A percentile compares a stretch with the other conserved stretches of the same genome.
Conservation (phyloP, 2,888 invertebrate genomes). For the Erynnis tages region DNA sequence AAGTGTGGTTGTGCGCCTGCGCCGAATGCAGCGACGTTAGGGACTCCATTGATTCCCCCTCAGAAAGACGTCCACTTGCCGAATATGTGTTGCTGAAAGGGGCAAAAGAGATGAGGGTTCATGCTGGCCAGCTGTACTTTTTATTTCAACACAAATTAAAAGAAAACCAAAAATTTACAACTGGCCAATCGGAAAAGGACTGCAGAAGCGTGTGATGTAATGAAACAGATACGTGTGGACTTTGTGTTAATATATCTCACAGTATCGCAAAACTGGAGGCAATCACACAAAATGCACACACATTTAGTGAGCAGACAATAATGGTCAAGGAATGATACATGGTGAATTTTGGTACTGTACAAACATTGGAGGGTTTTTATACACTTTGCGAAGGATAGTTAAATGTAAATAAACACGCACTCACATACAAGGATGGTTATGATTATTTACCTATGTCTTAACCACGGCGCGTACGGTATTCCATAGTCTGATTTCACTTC, state of each 20-base stretch:
- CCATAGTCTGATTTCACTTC: slow-evolving; percentile 89
- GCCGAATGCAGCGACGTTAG: slow-evolving; percentile 90
- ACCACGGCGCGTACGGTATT: slow-evolving; percentile 92
- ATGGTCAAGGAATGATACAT: slow-evolving; percentile 35
- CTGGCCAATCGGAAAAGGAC: slow-evolving; percentile 56
- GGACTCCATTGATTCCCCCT: slow-evolving; percentile 94
- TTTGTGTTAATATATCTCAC: slow-evolving; percentile 35
- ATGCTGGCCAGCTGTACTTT: slow-evolving; percentile 39
- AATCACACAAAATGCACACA: slow-evolving; percentile 44
- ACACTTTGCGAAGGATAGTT: slow-evolving; percentile 31
- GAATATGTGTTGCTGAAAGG: slow-evolving; percentile 86
- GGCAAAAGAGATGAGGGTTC: slow-evolving; percentile 60
- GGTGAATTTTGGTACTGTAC: slow-evolving; percentile 42
- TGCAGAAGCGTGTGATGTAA: slow-evolving; percentile 55
- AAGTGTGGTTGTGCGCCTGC: slow-evolving; percentile 86
- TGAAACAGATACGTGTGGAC: slow-evolving; percentile 33
- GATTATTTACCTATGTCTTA: slow-evolving; percentile 87
- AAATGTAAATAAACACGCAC: too few relatives aligned
- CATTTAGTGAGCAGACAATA: slow-evolving; percentile 31
- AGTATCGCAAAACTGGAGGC: slow-evolving; percentile 30
- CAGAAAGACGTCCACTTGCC: slow-evolving; percentile 89
- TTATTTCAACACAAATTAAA: slow-evolving; percentile 6
- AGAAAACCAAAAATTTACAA: slow-evolving; percentile 39
- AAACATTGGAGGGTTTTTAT: slow-evolving; percentile 30
- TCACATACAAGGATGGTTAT: slow-evolving; percentile 34